These are phyloP conservation scores for Syrmaticus mikado DNA, from an alignment of 2,113 vertebrate genomes.

Conservation along the genomic window DNA sequence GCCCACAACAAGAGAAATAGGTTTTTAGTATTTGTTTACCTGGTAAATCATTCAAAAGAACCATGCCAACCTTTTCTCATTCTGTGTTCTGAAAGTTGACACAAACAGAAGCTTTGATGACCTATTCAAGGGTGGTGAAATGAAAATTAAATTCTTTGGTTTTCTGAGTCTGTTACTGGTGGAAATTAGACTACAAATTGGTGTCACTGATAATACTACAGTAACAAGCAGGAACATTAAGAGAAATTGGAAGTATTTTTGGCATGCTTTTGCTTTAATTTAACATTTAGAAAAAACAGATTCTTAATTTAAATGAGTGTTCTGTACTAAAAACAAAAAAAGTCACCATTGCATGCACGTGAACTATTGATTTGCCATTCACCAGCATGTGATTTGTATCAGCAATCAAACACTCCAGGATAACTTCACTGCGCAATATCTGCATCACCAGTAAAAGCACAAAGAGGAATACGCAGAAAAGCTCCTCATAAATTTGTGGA, in stretches of 20 bases:
- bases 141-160: background rate
- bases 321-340: background rate
- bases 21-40: background rate
- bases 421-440: background rate
- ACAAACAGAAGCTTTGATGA: background rate
- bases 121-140: background rate
- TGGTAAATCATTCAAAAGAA: background rate
- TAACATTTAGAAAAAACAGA: background rate
- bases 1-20: background rate
- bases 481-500: background rate
- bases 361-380: background rate
- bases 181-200: background rate
- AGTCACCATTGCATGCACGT: background rate
- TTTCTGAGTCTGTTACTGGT: background rate
- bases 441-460: background rate
- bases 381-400: background rate
- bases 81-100: background rate
- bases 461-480: background rate
- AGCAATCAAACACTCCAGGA: background rate
- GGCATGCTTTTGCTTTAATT: background rate
- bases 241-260: background rate
- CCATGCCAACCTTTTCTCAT: background rate
- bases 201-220: background rate
- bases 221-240: background rate
- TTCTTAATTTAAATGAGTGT: background rate